Conservation (phyloP, 2,888 invertebrate genomes). For the Pycnomerus fuliginosus region DNA sequence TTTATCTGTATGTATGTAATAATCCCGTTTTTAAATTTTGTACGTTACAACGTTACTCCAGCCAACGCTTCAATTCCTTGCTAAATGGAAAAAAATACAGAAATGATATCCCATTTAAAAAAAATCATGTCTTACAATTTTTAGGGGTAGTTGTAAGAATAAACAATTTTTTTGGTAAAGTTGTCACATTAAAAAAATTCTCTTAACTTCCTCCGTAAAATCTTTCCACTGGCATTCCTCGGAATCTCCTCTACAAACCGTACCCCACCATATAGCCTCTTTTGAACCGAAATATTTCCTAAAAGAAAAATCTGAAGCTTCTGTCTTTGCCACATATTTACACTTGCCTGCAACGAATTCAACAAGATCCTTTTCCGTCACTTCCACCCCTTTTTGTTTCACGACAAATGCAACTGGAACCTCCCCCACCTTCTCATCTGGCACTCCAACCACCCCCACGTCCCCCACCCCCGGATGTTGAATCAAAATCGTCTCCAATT, state of each 20-base stretch:
- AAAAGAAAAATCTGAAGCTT: too few species aligned
- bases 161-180: too few species aligned
- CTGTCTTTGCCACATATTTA: too few species aligned
- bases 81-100: too few species aligned
- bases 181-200: too few species aligned
- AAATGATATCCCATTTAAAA: too few species aligned
- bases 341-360: slow-evolving; percentile 6
- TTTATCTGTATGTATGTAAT: too few species aligned
- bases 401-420: slow-evolving; percentile 15
- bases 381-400: slow-evolving; percentile 1
- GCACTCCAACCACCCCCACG: slow-evolving; percentile 35
- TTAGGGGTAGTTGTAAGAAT: too few species aligned
- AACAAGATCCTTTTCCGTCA: slow-evolving; percentile 8
- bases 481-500: slow-evolving; percentile 34
- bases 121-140: too few species aligned
- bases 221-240: slow-evolving; percentile 12
- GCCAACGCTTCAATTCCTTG: too few species aligned
- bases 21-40: too few species aligned
- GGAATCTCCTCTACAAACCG: slow-evolving; percentile 13
- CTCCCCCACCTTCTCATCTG: slow-evolving; percentile 14
- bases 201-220: slow-evolving; percentile 8
- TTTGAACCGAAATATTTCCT: slow-evolving; percentile 13
- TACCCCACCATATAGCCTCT: slow-evolving; percentile 13
- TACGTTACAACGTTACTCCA: too few species aligned
- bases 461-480: slow-evolving; percentile 35